A percentile compares a stretch with the other conserved stretches of the same genome.
Evolutionary conservation across 2,113 vertebrate genomes (phyloP).

Genomic region (Triplophysa rosa): DNA sequence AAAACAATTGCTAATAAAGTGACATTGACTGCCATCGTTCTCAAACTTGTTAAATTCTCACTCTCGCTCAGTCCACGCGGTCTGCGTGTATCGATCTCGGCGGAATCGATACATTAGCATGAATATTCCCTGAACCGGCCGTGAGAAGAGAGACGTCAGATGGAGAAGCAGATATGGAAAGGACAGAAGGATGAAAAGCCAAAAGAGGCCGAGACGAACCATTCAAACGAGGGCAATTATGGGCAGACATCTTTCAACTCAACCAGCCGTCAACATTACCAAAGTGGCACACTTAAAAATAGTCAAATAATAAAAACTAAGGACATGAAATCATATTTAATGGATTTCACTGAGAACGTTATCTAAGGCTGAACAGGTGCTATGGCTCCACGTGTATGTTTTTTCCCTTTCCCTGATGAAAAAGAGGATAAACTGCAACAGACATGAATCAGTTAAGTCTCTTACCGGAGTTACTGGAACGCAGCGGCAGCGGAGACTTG

Average conservation of each 20-base stretch:
- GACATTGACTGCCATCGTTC: slow-evolving; percentile 17
- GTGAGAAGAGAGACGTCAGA: slow-evolving; percentile 54
- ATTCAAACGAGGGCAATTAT: slow-evolving; percentile 22
- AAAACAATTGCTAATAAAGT: neutral
- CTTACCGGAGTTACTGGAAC: slow-evolving; percentile 80
- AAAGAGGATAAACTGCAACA: neutral
- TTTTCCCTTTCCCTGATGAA: neutral
- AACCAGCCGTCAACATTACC: neutral
- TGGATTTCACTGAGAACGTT: neutral
- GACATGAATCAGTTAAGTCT: slow-evolving; percentile 12
- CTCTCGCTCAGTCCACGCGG: slow-evolving; percentile 51
- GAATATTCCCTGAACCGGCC: slow-evolving; percentile 69
- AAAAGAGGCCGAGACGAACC: slow-evolving; percentile 24
- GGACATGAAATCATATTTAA: neutral
- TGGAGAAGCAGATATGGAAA: slow-evolving; percentile 58
- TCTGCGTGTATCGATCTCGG: slow-evolving; percentile 68
- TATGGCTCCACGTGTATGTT: neutral
- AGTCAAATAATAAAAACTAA: neutral
- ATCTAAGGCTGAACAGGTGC: slow-evolving; percentile 9
- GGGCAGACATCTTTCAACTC: slow-evolving; percentile 16
- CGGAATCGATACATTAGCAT: slow-evolving; percentile 72
- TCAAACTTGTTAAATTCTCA: slow-evolving; percentile 58
- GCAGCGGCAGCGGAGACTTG: slow-evolving; percentile 80
- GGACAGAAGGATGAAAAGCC: slow-evolving; percentile 10
- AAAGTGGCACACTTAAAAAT: neutral